phyloP scores from a whole-genome alignment of 1,140 invertebrate species.

The Amphibalanus amphitrite region DNA sequence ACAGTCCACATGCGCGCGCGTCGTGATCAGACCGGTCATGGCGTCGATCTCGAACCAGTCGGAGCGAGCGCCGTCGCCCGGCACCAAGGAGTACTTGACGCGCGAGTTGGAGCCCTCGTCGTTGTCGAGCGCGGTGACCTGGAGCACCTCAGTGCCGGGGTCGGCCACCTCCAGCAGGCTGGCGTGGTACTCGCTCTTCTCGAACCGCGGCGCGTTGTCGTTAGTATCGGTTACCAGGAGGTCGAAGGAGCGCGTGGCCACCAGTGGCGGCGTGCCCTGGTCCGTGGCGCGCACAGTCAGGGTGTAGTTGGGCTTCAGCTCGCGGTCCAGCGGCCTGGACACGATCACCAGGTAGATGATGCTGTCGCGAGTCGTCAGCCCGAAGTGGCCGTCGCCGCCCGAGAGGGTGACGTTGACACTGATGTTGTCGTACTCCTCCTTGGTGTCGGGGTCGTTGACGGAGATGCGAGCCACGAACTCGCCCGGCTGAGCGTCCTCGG shows the following conservation, averaged over 20 bases:
- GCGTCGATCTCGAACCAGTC: constrained; percentile 79
- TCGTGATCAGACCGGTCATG: constrained; percentile 69
- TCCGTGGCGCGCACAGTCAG: constrained; percentile 88
- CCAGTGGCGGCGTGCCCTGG: constrained; percentile 79
- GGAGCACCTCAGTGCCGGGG: constrained; percentile 63
- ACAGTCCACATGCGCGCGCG: constrained; percentile 67
- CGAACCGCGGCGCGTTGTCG: constrained; percentile 77
- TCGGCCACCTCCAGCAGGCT: constrained; percentile 74
- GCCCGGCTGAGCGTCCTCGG: constrained; percentile 71
- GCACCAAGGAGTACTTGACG: constrained; percentile 56
- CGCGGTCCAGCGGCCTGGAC: constrained; percentile 67
- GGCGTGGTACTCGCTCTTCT: constrained; percentile 52
- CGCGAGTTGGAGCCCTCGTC: constrained; percentile 79
- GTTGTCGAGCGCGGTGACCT: constrained; percentile 60
- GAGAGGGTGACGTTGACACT: constrained; percentile 55
- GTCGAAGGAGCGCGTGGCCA: constrained; percentile 58
- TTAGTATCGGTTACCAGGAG: constrained; percentile 72
- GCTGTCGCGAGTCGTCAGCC: constrained; percentile 67
- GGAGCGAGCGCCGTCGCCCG: constrained; percentile 45
- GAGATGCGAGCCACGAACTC: constrained; percentile 85
- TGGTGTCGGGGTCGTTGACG: constrained; percentile 81
- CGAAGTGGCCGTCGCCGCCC: constrained; percentile 82
- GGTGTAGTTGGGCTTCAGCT: constrained; percentile 61
- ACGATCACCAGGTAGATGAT: constrained; percentile 83
- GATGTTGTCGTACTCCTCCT: constrained; percentile 64